Percentiles rank a stretch among this genome's conserved stretches.
phyloP scores from a whole-genome alignment of 2,797 vertebrate species.

The Adrianichthys oophorus region DNA sequence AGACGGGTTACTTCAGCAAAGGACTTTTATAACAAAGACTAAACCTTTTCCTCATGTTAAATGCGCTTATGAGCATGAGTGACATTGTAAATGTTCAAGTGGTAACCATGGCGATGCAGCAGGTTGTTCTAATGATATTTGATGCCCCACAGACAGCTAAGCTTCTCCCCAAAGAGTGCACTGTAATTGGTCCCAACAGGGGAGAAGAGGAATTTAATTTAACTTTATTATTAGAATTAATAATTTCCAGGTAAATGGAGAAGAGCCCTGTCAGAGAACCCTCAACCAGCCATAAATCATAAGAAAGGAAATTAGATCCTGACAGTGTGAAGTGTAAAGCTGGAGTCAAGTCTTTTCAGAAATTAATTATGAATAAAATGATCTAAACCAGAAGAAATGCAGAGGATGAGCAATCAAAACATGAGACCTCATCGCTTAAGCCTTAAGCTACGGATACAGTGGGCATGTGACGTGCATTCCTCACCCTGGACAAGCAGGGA shows the following conservation, averaged over 20 bases:
- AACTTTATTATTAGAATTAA: constrained; percentile 67
- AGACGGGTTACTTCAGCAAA: neutral
- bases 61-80: neutral
- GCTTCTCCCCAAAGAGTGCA: constrained; percentile 42
- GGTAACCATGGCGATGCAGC: constrained; percentile 46
- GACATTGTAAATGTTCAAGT: constrained; percentile 9
- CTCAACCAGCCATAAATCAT: constrained; percentile 59
- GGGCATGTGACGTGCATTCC: no score
- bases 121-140: constrained; percentile 50
- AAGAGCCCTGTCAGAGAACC: constrained; percentile 44
- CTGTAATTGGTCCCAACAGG: constrained; percentile 67
- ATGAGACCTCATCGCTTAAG: no score
- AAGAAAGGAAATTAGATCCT: constrained; percentile 44
- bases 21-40: constrained; percentile 1
- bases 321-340: constrained; percentile 46
- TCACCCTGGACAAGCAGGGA: no score
- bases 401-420: neutral
- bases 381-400: constrained; percentile 27
- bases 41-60: neutral
- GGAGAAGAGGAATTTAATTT: constrained; percentile 66
- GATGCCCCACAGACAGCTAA: constrained; percentile 51
- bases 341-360: constrained; percentile 36
- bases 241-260: constrained; percentile 54
- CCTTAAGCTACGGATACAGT: no score
- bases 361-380: constrained; percentile 53